Evolutionary conservation across 2,797 vertebrate genomes (phyloP).

Genomic region (Meda fulgida): DNA sequence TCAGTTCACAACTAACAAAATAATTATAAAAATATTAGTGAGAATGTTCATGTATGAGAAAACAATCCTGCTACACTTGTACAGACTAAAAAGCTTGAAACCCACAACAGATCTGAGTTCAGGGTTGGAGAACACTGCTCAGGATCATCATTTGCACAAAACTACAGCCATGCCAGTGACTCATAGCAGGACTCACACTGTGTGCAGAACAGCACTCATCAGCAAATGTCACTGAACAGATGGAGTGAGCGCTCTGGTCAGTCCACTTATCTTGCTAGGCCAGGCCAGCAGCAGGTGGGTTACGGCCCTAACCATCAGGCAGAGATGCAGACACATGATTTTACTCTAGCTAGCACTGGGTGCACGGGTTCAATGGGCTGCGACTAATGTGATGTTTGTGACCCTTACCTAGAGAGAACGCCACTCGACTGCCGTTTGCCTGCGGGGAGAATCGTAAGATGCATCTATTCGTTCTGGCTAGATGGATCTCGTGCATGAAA

Average conservation of each 20-base stretch:
- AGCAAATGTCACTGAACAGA: slow-evolving; percentile 45
- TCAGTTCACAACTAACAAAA: neutral
- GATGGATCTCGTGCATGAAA: neutral
- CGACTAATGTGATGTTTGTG: slow-evolving; percentile 14
- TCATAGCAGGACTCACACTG: slow-evolving; percentile 31
- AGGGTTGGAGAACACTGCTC: neutral
- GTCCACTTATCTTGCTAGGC: slow-evolving; percentile 28
- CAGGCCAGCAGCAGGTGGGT: slow-evolving; percentile 44
- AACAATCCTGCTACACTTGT: neutral
- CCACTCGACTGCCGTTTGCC: neutral
- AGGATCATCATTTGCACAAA: slow-evolving; percentile 16
- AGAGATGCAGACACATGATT: neutral
- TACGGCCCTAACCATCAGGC: slow-evolving; percentile 29
- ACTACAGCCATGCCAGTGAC: slow-evolving; percentile 3
- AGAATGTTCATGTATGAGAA: neutral
- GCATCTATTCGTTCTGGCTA: neutral
- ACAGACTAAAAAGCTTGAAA: neutral
- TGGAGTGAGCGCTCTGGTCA: slow-evolving; percentile 12
- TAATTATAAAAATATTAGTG: neutral
- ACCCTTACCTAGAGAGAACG: neutral
- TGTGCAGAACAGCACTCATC: slow-evolving; percentile 20
- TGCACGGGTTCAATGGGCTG: slow-evolving; percentile 2
- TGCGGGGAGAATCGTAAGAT: neutral
- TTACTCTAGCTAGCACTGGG: slow-evolving; percentile 22
- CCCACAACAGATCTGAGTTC: neutral